phyloP scores from a whole-genome alignment of 1,140 invertebrate species.

The Orius laevigatus region DNA sequence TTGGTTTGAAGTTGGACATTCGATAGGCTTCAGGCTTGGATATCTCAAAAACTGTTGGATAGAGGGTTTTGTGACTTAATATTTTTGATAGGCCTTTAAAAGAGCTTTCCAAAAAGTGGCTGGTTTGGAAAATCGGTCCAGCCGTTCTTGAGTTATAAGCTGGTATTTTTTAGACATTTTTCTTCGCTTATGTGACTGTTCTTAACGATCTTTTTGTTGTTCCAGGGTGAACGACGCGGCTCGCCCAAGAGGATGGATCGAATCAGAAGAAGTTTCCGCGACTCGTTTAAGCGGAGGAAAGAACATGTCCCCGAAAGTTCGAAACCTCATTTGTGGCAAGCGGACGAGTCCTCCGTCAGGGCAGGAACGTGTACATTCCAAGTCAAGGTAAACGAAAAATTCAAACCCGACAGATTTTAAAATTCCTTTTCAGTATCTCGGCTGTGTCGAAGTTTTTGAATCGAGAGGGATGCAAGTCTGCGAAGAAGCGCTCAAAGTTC shows the following conservation, averaged over 20 bases:
- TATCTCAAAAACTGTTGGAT: no score
- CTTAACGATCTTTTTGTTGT: conserved; percentile 1
- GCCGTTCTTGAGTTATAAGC: no score
- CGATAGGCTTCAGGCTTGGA: no score
- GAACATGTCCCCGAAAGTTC: conserved; percentile 66
- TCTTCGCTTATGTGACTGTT: no score
- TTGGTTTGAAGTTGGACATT: no score
- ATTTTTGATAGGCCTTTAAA: no score
- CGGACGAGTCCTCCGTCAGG: conserved; percentile 90
- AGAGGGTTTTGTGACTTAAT: no score
- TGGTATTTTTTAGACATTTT: no score
- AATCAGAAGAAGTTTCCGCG: conserved; percentile 74
- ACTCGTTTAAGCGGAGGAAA: conserved; percentile 76
- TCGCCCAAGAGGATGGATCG: conserved; percentile 77
- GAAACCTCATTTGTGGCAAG: conserved; percentile 94
- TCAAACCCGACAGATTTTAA: no score
- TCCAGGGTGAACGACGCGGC: conserved; percentile 20
- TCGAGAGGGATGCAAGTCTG: conserved; percentile 98
- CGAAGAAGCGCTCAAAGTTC: conserved; percentile 92
- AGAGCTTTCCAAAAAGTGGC: no score
- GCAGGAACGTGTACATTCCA: conserved; percentile 91
- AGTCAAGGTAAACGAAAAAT: conserved; percentile 53
- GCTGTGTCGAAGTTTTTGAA: conserved; percentile 97
- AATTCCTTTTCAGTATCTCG: conserved; percentile 62
- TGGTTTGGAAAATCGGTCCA: no score